Percentiles rank a stretch among this genome's conserved stretches.
Conservation (phyloP, 1,140 invertebrate genomes). For the Teleogryllus occipitalis region DNA sequence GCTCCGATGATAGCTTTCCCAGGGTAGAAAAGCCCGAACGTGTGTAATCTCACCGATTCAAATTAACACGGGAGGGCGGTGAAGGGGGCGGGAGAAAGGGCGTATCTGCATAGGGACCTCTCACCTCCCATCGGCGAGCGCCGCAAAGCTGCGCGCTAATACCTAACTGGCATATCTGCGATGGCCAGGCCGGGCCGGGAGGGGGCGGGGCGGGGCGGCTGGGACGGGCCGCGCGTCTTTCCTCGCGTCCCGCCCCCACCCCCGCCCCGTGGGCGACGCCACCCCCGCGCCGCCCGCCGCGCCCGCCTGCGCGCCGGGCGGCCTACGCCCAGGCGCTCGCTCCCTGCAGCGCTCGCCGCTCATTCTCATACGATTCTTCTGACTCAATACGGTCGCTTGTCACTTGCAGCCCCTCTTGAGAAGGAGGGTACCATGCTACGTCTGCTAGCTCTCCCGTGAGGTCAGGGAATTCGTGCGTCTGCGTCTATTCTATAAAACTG, state of each 20-base stretch:
- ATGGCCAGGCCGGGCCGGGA: background rate
- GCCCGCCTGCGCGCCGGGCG: background rate
- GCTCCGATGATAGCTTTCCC: conserved; percentile 13
- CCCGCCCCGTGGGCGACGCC: no score
- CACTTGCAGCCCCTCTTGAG: background rate
- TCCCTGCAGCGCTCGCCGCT: background rate
- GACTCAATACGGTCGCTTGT: background rate
- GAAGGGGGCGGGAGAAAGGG: background rate
- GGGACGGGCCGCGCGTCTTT: no score
- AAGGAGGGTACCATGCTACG: background rate
- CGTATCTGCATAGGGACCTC: background rate
- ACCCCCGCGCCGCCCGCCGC: background rate
- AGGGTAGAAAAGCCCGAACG: conserved; percentile 17
- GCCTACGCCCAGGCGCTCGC: background rate
- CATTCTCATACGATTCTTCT: background rate
- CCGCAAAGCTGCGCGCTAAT: background rate
- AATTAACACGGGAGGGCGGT: conserved; percentile 18
- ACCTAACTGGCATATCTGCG: background rate
- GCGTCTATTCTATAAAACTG: background rate
- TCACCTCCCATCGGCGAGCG: background rate
- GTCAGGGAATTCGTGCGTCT: background rate
- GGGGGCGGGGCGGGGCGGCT: background rate
- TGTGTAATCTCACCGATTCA: conserved; percentile 22
- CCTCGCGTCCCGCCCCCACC: background rate
- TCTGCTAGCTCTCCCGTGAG: background rate